phyloP scores from a whole-genome alignment of 2,113 vertebrate genomes.

The Vireo altiloquus region DNA sequence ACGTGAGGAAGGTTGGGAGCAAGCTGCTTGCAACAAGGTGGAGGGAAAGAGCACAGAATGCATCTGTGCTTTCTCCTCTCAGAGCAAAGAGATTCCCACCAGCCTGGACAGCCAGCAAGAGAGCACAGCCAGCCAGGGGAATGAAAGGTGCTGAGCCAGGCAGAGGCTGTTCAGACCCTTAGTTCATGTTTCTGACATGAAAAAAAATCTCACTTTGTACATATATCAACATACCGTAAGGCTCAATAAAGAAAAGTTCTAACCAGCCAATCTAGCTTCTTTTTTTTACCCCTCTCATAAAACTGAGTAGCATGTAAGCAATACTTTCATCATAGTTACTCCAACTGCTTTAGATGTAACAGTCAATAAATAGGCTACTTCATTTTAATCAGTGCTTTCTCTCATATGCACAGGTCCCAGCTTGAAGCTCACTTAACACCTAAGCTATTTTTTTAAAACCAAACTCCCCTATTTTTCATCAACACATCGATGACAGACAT shows the following conservation, averaged over 20 bases:
- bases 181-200: neutral
- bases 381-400: neutral
- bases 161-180: neutral
- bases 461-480: neutral
- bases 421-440: conserved; percentile 3
- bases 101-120: neutral
- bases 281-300: neutral
- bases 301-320: neutral
- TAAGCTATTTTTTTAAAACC: neutral
- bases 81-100: neutral
- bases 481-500: neutral
- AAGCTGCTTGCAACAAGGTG: neutral
- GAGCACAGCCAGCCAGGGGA: neutral
- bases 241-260: neutral
- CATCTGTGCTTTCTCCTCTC: neutral
- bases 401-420: neutral
- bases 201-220: neutral
- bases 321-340: neutral
- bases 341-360: neutral
- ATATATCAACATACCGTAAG: neutral
- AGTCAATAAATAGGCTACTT: neutral
- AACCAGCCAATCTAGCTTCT: neutral
- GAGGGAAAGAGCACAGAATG: neutral
- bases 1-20: neutral
- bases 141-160: rapidly evolving